Evolutionary conservation across 2,888 invertebrate species (phyloP).

Genomic region (Plagiodera versicolora): DNA sequence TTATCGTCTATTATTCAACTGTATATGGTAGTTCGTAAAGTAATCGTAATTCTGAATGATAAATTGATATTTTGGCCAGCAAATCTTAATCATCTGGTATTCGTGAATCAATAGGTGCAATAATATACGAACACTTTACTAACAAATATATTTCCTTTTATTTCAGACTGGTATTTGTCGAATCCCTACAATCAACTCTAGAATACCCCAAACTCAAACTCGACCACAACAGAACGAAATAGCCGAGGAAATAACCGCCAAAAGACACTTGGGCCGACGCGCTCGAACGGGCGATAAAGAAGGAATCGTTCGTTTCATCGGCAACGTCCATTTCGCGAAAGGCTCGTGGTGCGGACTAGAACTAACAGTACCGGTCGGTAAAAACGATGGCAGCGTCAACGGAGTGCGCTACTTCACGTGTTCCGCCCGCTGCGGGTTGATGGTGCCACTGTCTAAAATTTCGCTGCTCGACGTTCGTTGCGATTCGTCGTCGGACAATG

Average conservation of each 20-base stretch:
- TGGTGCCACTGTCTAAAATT: constrained; percentile 64
- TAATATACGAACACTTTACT: too few relatives aligned
- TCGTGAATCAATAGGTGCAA: too few relatives aligned
- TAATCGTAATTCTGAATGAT: too few relatives aligned
- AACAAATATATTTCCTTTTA: constrained; percentile 21
- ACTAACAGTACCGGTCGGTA: constrained; percentile 59
- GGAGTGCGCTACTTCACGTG: constrained; percentile 67
- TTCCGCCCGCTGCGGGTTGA: constrained; percentile 61
- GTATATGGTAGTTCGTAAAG: too few relatives aligned
- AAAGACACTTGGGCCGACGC: constrained; percentile 45
- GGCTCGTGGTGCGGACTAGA: constrained; percentile 69
- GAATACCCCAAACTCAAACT: constrained; percentile 45
- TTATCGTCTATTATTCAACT: too few relatives aligned
- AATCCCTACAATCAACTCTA: constrained; percentile 49
- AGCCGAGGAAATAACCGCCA: constrained; percentile 33
- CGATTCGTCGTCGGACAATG: constrained; percentile 53
- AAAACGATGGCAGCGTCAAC: constrained; percentile 65
- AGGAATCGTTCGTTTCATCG: constrained; percentile 62
- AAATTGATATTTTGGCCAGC: too few relatives aligned
- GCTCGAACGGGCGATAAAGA: constrained; percentile 49
- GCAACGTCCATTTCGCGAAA: constrained; percentile 58
- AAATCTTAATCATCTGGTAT: too few relatives aligned
- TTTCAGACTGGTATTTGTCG: constrained; percentile 48
- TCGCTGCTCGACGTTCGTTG: constrained; percentile 41
- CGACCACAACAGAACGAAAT: too few relatives aligned